Evolutionary conservation across 2,888 invertebrate species (phyloP).

Genomic region (Teleogryllus oceanicus): DNA sequence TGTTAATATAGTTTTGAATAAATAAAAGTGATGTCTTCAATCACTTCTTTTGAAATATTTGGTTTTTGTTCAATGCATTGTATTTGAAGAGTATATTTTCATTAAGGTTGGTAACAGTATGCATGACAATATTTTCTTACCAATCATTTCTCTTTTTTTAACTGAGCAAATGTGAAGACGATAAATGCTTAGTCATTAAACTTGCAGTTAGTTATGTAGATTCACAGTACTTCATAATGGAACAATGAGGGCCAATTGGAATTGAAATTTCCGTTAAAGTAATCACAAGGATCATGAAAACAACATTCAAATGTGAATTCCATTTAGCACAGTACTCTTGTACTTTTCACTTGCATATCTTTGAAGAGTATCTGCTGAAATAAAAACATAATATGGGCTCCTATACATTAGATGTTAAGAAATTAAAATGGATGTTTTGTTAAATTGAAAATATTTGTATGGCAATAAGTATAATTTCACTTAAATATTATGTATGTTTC

Average conservation of each 20-base stretch:
- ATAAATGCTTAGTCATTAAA: neutral
- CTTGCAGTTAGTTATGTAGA: neutral
- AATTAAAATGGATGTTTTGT: neutral
- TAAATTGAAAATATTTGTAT: conserved; percentile 4
- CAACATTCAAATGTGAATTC: neutral
- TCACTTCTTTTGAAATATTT: no score
- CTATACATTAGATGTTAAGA: neutral
- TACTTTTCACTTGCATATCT: neutral
- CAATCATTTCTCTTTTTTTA: no score
- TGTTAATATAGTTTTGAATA: no score
- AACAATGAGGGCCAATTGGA: neutral
- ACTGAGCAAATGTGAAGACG: no score
- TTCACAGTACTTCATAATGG: neutral
- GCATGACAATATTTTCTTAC: no score
- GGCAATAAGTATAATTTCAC: neutral
- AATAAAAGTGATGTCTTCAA: no score
- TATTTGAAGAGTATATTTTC: no score
- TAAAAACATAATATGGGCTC: neutral
- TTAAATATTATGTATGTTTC: neutral
- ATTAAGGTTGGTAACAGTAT: no score
- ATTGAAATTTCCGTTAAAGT: neutral
- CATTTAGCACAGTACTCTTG: neutral
- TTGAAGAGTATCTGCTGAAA: neutral
- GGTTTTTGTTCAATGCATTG: no score
- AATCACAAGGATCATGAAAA: neutral